Percentiles rank a stretch among this genome's conserved stretches.
Evolutionary conservation across 2,113 vertebrate species (phyloP).

Genomic region (Muntiacus muntjak): DNA sequence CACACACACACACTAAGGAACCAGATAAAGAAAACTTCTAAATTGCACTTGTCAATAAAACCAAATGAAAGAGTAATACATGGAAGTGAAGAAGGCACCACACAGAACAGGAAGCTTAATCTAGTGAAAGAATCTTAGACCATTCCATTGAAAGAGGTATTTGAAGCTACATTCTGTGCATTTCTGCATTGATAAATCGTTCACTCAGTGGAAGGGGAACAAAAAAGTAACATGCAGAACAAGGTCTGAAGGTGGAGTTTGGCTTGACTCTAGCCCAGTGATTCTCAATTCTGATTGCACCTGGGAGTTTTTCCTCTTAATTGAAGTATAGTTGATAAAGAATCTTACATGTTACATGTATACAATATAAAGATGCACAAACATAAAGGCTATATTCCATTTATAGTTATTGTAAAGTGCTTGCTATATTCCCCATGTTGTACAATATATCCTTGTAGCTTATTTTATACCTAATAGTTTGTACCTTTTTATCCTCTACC

Average conservation of each 20-base stretch:
- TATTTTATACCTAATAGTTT: background rate
- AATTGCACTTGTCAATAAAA: background rate
- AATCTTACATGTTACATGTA: accelerated
- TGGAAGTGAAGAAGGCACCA: background rate
- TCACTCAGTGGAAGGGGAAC: background rate
- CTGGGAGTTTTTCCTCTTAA: background rate
- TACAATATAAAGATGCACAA: background rate
- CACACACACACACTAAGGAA: background rate
- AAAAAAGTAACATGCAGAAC: background rate
- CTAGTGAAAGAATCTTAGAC: background rate
- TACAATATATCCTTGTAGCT: background rate
- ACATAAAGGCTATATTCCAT: background rate
- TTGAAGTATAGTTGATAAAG: background rate
- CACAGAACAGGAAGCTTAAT: background rate
- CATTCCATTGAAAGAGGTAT: background rate
- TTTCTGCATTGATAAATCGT: background rate
- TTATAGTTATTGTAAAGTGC: background rate
- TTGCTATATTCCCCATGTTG: background rate
- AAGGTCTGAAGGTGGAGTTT: background rate
- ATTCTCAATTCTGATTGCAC: background rate
- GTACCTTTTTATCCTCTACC: background rate
- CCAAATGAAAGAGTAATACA: background rate
- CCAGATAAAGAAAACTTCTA: background rate
- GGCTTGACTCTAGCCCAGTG: background rate
- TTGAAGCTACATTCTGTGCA: background rate